Evolutionary conservation across 2,888 invertebrate species (phyloP), one percentile per base, ranked within the genome.

Genomic region (Spatulosminthurus flaviceps): DNA sequence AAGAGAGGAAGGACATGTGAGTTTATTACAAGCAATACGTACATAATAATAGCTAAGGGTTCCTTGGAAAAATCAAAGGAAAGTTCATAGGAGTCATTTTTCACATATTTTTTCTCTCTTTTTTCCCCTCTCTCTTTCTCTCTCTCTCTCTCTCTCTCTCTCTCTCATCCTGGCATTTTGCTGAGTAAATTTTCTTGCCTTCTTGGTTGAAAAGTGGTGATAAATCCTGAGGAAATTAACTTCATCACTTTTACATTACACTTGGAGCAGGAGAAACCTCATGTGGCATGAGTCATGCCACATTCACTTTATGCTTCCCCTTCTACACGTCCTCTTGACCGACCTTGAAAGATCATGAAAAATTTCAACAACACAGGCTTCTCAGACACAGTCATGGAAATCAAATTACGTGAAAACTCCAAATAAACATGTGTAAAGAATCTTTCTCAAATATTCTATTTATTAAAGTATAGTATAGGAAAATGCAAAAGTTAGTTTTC

Each of bases 211-310:
- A 69, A 79, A 67, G 75, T 75, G 79, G 60, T 26, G 74, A 19
- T 67, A 60, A 60, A 75, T 42, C 79, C 71, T 71, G 64, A 76
- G 70, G 61, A 75, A 79, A 79, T 75, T 79, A 79, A 76, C 79
- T 71, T 66, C 61, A 51, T 69, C 75, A 76, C 75, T 73, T 78
- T 42, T 42, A 22, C 64, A 28, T 61, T 29, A 51, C 51, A 51
- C n/a, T 21, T 9, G 7, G 64, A 75, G n/a, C 41, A n/a, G 34
- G 72, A 9, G 26, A 51, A 2, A 2, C 16, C 51, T 7, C 34
- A 7, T 34, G 4, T 34, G 4, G 5, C 4, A 4, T 34, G 34
- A 9, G 9, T n/a, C 11, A 29, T 21, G 19, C 26, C 43, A 22
- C 24, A 43, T 24, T 22, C 42, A 19, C 71, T 16, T 61, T 72